Evolutionary conservation across 2,888 invertebrate species (phyloP).

Genomic region (Macrophya alboannulata): DNA sequence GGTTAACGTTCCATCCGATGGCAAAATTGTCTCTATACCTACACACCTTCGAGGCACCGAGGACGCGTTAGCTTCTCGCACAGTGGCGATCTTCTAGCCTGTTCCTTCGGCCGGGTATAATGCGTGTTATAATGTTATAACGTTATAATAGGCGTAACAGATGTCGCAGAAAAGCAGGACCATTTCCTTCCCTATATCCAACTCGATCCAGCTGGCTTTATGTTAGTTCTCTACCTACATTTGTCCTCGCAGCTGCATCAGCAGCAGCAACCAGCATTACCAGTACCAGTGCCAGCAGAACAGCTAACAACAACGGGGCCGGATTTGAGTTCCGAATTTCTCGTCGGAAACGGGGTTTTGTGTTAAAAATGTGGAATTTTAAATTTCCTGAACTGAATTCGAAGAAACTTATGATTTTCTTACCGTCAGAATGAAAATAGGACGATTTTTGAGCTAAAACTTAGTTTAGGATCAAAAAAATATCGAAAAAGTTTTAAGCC

Average conservation of each 20-base stretch:
- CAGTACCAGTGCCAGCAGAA: too few relatives aligned
- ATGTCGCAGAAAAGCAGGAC: conserved; percentile 45
- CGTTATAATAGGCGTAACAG: conserved; percentile 56
- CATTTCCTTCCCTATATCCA: conserved; percentile 28
- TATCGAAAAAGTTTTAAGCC: too few relatives aligned
- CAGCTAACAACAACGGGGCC: not conserved
- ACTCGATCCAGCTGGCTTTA: conserved; percentile 10
- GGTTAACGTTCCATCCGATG: conserved; percentile 21
- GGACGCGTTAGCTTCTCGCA: conserved; percentile 10
- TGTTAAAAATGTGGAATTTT: too few relatives aligned
- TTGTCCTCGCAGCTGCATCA: conserved; percentile 9
- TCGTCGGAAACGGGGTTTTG: too few relatives aligned
- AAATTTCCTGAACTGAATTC: too few relatives aligned
- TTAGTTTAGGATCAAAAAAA: too few relatives aligned
- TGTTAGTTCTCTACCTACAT: not conserved
- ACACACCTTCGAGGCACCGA: not conserved
- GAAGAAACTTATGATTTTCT: too few relatives aligned
- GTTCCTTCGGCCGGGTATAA: conserved; percentile 41
- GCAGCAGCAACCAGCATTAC: too few relatives aligned
- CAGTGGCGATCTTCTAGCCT: conserved; percentile 41
- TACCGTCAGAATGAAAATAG: too few relatives aligned
- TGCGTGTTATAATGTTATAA: conserved; percentile 49
- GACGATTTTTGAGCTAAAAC: too few relatives aligned
- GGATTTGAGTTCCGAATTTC: too few relatives aligned
- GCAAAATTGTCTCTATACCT: conserved; percentile 35